Evolutionary conservation across 2,113 vertebrate genomes (phyloP).

Genomic region (Ceyx melanurus): DNA sequence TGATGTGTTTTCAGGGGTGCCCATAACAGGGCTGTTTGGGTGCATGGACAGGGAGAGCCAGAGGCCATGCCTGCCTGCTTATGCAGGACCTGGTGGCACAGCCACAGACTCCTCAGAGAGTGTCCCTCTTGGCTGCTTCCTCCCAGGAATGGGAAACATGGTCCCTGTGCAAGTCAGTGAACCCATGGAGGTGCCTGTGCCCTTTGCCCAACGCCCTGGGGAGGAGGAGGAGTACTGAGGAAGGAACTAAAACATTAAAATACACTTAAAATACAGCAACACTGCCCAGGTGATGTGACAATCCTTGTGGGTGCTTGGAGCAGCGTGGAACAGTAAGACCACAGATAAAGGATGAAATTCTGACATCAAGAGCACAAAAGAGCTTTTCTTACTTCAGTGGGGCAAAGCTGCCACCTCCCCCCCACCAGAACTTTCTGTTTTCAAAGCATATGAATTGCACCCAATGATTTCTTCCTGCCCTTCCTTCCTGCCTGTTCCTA

Average conservation of each 20-base stretch:
- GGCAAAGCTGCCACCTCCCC: neutral
- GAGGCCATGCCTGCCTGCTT: neutral
- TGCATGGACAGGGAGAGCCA: neutral
- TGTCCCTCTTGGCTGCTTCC: neutral
- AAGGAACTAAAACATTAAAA: neutral
- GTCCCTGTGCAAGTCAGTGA: neutral
- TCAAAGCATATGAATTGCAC: neutral
- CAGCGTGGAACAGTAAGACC: neutral
- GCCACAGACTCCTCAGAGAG: neutral
- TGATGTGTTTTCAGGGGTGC: neutral
- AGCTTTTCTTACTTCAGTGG: slow-evolving; percentile 25
- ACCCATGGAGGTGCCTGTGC: neutral
- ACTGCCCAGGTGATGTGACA: neutral
- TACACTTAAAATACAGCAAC: neutral
- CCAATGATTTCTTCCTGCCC: slow-evolving; percentile 20
- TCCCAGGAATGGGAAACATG: neutral
- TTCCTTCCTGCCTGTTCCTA: slow-evolving; percentile 39
- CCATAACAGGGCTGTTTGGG: accelerated
- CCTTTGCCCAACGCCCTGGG: neutral
- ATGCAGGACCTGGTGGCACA: neutral
- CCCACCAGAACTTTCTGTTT: neutral
- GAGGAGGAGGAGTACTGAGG: neutral
- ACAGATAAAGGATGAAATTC: slow-evolving; percentile 5
- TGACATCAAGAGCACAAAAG: neutral
- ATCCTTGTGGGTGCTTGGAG: neutral